phyloP scores from a whole-genome alignment of 2,113 vertebrate genomes.

The Tragelaphus imberbis region DNA sequence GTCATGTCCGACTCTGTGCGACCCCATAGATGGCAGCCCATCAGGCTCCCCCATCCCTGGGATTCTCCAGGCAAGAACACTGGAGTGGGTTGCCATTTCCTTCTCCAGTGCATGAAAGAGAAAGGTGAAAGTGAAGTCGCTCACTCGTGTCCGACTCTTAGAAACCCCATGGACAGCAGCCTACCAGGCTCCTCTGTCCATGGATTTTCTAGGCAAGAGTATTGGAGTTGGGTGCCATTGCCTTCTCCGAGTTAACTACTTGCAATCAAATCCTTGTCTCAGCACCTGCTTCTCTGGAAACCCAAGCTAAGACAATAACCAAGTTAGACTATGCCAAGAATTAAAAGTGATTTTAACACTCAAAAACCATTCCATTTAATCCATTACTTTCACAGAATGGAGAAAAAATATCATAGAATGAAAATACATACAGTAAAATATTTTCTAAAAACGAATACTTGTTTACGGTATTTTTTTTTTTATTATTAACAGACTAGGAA shows the following conservation, averaged over 20 bases:
- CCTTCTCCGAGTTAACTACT: neutral
- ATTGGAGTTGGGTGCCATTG: too few relatives aligned
- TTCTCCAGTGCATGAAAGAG: too few relatives aligned
- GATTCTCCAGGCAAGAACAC: too few relatives aligned
- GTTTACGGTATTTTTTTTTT: neutral
- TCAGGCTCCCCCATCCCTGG: too few relatives aligned
- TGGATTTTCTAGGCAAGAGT: too few relatives aligned
- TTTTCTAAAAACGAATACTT: neutral
- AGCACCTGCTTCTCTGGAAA: neutral
- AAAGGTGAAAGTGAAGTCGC: too few relatives aligned
- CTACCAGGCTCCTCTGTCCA: too few relatives aligned
- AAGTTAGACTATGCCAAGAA: neutral
- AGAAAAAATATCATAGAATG: neutral
- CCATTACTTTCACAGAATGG: neutral
- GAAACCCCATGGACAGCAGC: too few relatives aligned
- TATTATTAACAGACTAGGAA: neutral
- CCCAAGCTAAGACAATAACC: neutral
- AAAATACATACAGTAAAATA: neutral
- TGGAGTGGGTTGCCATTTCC: too few relatives aligned
- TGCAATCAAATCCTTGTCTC: neutral
- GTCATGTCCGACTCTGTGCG: too few relatives aligned
- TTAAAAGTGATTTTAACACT: neutral
- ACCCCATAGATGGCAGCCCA: too few relatives aligned
- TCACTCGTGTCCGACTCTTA: too few relatives aligned
- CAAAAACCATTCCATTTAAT: neutral